These are phyloP conservation scores for Myotis myotis DNA, from an alignment of 2,797 vertebrate genomes.

Conservation along the genomic window DNA sequence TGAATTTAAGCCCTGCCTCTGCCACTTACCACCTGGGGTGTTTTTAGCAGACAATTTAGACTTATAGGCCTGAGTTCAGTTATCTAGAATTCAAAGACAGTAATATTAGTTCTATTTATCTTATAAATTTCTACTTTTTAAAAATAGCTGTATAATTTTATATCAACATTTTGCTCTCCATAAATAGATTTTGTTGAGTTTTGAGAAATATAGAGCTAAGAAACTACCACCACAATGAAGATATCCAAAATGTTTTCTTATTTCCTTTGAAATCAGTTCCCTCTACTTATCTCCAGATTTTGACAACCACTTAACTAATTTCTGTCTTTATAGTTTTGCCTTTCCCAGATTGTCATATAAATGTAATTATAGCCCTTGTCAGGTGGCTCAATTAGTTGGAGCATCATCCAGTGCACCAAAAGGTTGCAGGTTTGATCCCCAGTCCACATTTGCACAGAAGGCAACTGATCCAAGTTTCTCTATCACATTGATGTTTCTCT, in stretches of 20 bases:
- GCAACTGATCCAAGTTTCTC: background rate
- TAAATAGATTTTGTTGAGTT: background rate
- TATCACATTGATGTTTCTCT: background rate
- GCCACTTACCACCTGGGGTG: background rate
- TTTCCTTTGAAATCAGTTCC: background rate
- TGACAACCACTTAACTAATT: background rate
- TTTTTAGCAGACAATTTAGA: background rate
- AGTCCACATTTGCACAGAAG: background rate
- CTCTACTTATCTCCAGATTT: background rate
- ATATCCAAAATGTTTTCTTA: background rate
- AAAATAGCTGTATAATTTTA: background rate
- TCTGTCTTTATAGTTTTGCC: background rate
- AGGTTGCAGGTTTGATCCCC: background rate
- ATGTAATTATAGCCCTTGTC: background rate
- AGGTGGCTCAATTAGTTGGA: background rate
- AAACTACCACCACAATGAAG: background rate
- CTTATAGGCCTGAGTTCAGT: background rate
- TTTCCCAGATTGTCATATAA: background rate
- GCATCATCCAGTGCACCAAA: background rate
- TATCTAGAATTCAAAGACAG: background rate
- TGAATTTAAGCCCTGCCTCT: background rate
- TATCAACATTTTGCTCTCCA: background rate
- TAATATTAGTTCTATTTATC: background rate
- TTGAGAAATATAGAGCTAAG: background rate
- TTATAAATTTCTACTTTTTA: background rate